These are phyloP conservation scores for Xyliphius kryptos DNA, from an alignment of 2,113 vertebrate genomes.

Conservation along the genomic window DNA sequence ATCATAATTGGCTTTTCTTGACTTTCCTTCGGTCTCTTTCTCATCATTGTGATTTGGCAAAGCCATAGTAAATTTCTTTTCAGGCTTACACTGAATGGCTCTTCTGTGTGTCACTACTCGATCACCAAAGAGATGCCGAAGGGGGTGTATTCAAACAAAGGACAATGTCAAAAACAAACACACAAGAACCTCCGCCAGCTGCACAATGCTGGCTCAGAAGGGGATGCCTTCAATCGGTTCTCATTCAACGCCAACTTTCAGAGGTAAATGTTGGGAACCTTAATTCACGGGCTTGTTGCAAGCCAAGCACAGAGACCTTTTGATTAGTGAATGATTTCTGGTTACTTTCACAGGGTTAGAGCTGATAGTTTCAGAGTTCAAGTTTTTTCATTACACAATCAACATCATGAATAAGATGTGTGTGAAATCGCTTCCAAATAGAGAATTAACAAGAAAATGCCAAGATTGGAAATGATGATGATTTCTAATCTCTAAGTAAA, in stretches of 20 bases:
- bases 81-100: conserved; percentile 37
- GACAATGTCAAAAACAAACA: conserved; percentile 43
- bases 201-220: conserved; percentile 19
- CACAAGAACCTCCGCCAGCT: conserved; percentile 31
- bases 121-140: conserved; percentile 37
- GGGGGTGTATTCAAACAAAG: conserved; percentile 32
- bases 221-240: conserved; percentile 11
- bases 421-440: too few relatives aligned
- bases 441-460: too few relatives aligned
- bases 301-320: conserved; percentile 30
- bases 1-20: conserved; percentile 40
- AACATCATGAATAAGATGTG: too few relatives aligned
- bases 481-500: too few relatives aligned
- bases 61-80: conserved; percentile 26
- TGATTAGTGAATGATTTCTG: conserved; percentile 21
- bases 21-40: conserved; percentile 26
- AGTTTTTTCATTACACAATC: too few relatives aligned
- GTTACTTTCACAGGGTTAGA: conserved; percentile 4
- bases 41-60: conserved; percentile 22
- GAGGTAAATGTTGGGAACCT: conserved; percentile 18
- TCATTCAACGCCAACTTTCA: conserved; percentile 27
- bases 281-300: conserved; percentile 21
- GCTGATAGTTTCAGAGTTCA: conserved; percentile 23
- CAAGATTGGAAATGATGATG: too few relatives aligned
- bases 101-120: conserved; percentile 36